Base-by-base conservation (phyloP, 2,888 invertebrate genomes). In the Dyspetes luteomarginatus region DNA sequence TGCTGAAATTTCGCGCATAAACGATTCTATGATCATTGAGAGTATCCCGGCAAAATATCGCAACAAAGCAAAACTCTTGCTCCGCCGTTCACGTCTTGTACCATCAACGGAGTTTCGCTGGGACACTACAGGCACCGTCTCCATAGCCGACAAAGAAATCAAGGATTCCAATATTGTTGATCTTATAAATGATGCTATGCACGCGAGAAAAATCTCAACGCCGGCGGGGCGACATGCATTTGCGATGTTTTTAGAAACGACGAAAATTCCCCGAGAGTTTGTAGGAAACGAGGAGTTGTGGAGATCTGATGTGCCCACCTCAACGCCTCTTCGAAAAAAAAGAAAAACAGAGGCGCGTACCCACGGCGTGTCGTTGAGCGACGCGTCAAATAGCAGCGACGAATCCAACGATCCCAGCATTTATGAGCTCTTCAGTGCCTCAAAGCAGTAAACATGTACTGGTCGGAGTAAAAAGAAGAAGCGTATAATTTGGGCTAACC, bases 101-200 rank as follows among this genome's bases (percentile, higher is more conserved):
- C 3, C 30, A 30, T 7, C 30, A 30, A 7, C 30, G 7, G 7
- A 30, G 7, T 30, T 30, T 7, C 7, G 3, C 7, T 30, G 30
- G 30, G 7, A 30, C 19, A 28, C 24, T 24, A 4, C 15, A 0
- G 58, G n/a, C 7, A 26, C 15, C 2, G 45, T 78, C 5, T 43
- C 30, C 12, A 24, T 78, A 1, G 28, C 17, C 19, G 69, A 50
- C 0, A 26, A 65, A 15, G 3, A 12, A 12, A 78, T 78, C 41
- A 9, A 30, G 5, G 41, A 72, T 50, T 58, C 78, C 19, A 80
- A 80, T 22, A 80, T 75, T 36, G 22, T 79, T 5, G 69, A 79
- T 43, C 43, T 68, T 12, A 4, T 79, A 2, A 74, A 79, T 41
- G 68, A 80, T 7, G 71, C 30, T 0, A 41, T 58, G 7, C 64